A percentile compares a stretch with the other conserved stretches of the same genome.
phyloP scores from a whole-genome alignment of 2,888 invertebrate species.

The Phragmatobia fuliginosa region DNA sequence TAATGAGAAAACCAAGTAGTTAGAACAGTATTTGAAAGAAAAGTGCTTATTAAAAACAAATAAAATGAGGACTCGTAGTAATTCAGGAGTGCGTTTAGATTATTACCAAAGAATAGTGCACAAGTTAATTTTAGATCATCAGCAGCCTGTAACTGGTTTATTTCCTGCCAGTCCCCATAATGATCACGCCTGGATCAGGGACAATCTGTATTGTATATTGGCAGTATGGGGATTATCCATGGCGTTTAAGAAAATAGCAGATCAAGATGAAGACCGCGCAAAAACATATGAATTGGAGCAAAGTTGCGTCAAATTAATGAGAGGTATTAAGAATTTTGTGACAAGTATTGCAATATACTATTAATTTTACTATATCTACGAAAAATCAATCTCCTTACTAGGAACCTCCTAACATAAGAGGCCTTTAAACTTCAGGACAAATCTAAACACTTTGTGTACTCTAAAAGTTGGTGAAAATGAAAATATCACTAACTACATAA shows the following conservation, averaged over 20 bases:
- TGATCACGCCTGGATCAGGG: constrained; percentile 99
- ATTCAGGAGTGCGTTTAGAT: constrained; percentile 97
- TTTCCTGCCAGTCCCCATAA: constrained; percentile 96
- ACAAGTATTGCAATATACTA: neutral
- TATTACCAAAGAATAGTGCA: constrained; percentile 98
- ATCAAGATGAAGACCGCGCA: constrained; percentile 99
- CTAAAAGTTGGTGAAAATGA: too few species aligned
- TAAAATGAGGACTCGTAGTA: constrained; percentile 94
- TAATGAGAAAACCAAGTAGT: constrained; percentile 8
- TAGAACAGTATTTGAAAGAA: constrained; percentile 6
- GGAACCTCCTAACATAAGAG: too few species aligned
- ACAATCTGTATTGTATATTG: constrained; percentile 98
- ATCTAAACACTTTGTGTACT: too few species aligned
- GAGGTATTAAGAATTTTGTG: constrained; percentile 80
- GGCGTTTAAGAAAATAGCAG: constrained; percentile 99
- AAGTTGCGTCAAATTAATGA: constrained; percentile 95
- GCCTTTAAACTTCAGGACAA: too few species aligned
- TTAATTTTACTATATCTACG: too few species aligned
- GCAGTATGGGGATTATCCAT: constrained; percentile 99
- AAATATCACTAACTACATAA: too few species aligned
- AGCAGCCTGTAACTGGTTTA: constrained; percentile 98
- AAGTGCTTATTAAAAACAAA: constrained; percentile 25
- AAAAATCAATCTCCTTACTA: too few species aligned
- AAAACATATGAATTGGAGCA: constrained; percentile 99
- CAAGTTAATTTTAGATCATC: constrained; percentile 96